These are phyloP conservation scores for Neogale vison DNA, from an alignment of 2,113 vertebrate species.

Conservation along the genomic window DNA sequence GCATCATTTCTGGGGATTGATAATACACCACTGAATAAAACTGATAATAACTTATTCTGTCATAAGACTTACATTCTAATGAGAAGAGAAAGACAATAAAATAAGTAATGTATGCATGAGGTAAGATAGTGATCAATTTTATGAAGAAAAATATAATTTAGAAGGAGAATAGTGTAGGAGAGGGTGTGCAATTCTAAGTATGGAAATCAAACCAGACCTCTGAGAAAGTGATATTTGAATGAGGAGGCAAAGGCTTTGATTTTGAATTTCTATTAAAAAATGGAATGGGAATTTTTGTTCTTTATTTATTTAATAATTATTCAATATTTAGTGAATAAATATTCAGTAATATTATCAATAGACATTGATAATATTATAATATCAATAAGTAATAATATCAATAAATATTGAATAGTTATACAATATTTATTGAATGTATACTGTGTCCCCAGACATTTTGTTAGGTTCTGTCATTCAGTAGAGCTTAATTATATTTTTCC, in stretches of 20 bases:
- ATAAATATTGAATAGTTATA: no score
- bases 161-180: not conserved
- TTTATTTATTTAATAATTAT: no score
- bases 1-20: not conserved
- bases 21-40: not conserved
- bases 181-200: not conserved
- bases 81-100: not conserved
- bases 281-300: no score
- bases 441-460: not conserved
- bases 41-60: not conserved
- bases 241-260: not conserved
- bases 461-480: not conserved
- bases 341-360: no score
- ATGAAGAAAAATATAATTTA: not conserved
- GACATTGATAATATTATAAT: no score
- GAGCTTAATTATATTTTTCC: not conserved
- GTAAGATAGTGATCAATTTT: not conserved
- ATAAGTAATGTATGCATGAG: not conserved
- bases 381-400: no score
- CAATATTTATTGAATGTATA: not conserved
- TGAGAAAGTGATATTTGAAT: constrained; percentile 25
- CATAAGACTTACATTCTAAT: not conserved
- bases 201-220: not conserved
- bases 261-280: not conserved
- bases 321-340: no score